These are phyloP conservation scores for Smutsia gigantea DNA, from an alignment of 2,797 vertebrate species.

Conservation along the genomic window DNA sequence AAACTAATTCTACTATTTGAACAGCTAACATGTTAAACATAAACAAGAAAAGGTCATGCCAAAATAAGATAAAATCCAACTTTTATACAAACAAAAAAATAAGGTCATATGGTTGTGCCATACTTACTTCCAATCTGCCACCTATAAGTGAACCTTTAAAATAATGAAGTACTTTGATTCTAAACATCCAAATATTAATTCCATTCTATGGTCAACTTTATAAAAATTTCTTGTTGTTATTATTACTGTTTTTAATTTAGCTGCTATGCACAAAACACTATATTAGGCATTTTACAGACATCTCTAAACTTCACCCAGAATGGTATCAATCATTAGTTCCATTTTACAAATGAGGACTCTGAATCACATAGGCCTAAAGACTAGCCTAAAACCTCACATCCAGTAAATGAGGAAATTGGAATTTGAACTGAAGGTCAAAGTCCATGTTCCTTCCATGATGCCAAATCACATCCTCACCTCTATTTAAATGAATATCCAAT, in stretches of 20 bases:
- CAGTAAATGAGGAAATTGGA: not conserved
- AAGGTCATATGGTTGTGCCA: not conserved
- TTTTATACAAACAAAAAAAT: too few relatives aligned
- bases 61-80: too few relatives aligned
- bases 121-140: not conserved
- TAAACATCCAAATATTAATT: slow-evolving; percentile 14
- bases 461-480: not conserved
- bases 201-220: not conserved
- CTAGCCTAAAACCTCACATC: not conserved
- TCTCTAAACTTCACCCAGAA: slow-evolving; percentile 32
- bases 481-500: slow-evolving; percentile 14
- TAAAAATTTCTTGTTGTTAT: not conserved
- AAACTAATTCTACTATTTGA: slow-evolving; percentile 33
- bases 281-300: not conserved
- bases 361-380: not conserved
- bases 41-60: not conserved
- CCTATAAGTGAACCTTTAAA: not conserved
- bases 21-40: not conserved
- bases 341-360: slow-evolving; percentile 16
- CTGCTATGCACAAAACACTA: not conserved
- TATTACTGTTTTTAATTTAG: not conserved
- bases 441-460: not conserved
- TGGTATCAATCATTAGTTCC: not conserved
- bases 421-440: not conserved
- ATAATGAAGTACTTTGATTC: not conserved